A percentile compares a stretch with the other conserved stretches of the same genome.
phyloP scores from a whole-genome alignment of 2,797 vertebrate species.

The Pseudochirops cupreus region DNA sequence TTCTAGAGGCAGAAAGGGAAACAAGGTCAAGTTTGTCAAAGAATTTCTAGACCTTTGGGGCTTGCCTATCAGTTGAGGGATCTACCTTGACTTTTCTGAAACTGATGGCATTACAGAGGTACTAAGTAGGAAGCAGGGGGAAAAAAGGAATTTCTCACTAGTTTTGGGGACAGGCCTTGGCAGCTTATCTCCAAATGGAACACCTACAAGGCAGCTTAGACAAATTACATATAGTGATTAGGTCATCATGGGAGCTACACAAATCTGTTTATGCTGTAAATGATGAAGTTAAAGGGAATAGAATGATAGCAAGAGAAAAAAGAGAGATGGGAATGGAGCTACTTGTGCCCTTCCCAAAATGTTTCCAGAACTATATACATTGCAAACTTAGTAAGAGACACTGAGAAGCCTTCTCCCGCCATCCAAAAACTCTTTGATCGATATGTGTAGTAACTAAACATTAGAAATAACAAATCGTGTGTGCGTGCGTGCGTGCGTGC shows the following conservation, averaged over 20 bases:
- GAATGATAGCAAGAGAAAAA: constrained; percentile 49
- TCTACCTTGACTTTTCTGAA: constrained; percentile 54
- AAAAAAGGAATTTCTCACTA: constrained; percentile 46
- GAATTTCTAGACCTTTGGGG: constrained; percentile 24
- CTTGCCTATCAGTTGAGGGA: constrained; percentile 46
- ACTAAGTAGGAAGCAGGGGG: constrained; percentile 34
- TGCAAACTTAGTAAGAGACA: constrained; percentile 38
- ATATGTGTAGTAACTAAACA: constrained; percentile 15
- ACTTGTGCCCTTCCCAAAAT: constrained; percentile 18
- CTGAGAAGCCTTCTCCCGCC: background rate
- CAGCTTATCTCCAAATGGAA: constrained; percentile 26
- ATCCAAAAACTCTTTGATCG: constrained; percentile 52
- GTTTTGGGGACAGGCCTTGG: constrained; percentile 44
- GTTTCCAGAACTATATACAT: constrained; percentile 4
- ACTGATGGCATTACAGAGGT: constrained; percentile 52
- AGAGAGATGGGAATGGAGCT: constrained; percentile 53
- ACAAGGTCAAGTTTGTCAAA: constrained; percentile 56
- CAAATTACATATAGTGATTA: constrained; percentile 48
- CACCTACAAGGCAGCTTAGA: constrained; percentile 49
- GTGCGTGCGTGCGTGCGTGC: too few species aligned
- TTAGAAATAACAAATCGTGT: background rate
- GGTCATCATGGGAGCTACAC: constrained; percentile 30
- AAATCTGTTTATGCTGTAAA: background rate
- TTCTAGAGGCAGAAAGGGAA: constrained; percentile 22
- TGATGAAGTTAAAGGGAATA: constrained; percentile 26